These are phyloP conservation scores for Bubo scandiacus DNA, from an alignment of 2,113 vertebrate species.

Conservation along the genomic window DNA sequence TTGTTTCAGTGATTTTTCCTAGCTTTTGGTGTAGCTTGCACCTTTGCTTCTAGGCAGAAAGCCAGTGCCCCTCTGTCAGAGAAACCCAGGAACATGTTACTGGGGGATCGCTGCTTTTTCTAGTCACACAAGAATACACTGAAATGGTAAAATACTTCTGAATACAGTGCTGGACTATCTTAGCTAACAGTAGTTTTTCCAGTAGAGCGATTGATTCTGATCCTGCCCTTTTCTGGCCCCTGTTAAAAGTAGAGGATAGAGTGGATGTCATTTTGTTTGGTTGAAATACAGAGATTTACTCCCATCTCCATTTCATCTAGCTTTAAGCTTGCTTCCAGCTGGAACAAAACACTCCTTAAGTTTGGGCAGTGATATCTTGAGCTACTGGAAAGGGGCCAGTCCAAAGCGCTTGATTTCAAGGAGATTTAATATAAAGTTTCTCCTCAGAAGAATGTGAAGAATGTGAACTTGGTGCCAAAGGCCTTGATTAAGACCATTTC, in stretches of 20 bases:
- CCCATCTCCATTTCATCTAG: constrained; percentile 22
- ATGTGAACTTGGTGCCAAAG: constrained; percentile 45
- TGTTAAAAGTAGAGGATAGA: constrained; percentile 20
- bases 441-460: constrained; percentile 39
- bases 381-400: constrained; percentile 37
- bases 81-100: neutral
- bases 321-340: constrained; percentile 24
- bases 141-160: neutral
- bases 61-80: neutral
- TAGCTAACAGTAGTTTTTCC: neutral
- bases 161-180: neutral
- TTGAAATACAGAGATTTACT: constrained; percentile 38
- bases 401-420: constrained; percentile 39
- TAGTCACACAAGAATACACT: neutral
- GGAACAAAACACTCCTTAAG: constrained; percentile 43
- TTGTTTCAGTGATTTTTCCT: neutral
- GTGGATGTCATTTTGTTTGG: constrained; percentile 24
- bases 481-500: constrained; percentile 40
- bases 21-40: neutral
- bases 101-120: neutral
- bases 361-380: constrained; percentile 29
- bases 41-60: neutral
- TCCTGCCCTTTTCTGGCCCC: constrained; percentile 24
- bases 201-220: neutral
- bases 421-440: constrained; percentile 48